Evolutionary conservation across 2,888 invertebrate genomes (phyloP).

Genomic region (Meiosimyza platycephala): DNA sequence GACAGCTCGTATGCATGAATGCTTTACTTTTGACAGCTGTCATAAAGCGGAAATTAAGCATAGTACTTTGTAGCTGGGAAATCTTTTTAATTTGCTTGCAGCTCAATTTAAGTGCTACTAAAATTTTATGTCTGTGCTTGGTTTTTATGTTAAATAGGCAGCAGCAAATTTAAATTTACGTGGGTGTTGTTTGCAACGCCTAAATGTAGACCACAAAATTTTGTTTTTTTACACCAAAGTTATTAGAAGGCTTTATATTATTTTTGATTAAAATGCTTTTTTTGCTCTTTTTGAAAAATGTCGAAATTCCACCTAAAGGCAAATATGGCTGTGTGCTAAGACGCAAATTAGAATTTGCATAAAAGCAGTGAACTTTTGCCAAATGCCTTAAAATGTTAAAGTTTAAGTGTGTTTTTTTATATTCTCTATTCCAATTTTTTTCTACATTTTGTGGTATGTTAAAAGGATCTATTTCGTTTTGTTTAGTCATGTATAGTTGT

Average conservation of each 20-base stretch:
- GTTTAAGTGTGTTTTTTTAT: neutral
- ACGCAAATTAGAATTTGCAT: too few relatives aligned
- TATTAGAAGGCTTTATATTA: too few relatives aligned
- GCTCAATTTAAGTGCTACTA: neutral
- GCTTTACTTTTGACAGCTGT: conserved; percentile 13
- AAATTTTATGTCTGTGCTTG: too few relatives aligned
- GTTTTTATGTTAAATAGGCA: too few relatives aligned
- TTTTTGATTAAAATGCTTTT: too few relatives aligned
- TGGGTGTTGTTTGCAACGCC: too few relatives aligned
- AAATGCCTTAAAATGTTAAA: neutral
- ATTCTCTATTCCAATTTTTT: neutral
- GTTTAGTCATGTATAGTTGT: neutral
- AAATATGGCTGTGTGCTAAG: too few relatives aligned
- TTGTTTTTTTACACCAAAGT: too few relatives aligned
- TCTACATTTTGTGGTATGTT: neutral
- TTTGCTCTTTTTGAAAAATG: too few relatives aligned
- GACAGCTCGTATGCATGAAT: conserved; percentile 13
- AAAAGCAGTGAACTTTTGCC: neutral
- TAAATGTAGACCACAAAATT: too few relatives aligned
- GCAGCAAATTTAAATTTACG: too few relatives aligned
- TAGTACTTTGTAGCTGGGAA: conserved; percentile 5
- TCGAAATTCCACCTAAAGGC: too few relatives aligned
- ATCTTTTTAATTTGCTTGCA: conserved; percentile 12
- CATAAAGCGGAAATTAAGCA: conserved; percentile 16
- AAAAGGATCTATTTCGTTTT: conserved; percentile 1